Evolutionary conservation across 1,140 invertebrate genomes (phyloP).

Genomic region (Prorops nasuta): DNA sequence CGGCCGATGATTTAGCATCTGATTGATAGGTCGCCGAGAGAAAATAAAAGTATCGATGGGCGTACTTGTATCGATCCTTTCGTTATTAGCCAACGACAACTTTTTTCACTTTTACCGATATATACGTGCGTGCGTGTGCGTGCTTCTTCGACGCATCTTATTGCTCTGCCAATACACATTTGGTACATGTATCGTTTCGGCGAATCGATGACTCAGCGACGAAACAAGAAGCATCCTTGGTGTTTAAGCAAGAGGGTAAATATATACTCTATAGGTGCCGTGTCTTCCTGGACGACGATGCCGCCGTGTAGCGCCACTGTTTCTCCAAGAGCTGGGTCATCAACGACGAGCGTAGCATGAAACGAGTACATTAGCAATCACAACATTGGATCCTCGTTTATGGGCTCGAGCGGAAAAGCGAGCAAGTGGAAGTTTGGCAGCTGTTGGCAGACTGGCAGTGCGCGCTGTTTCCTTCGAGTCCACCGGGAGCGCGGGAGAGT

Average conservation of each 20-base stretch:
- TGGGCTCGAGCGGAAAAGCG: neutral
- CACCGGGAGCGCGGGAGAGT: neutral
- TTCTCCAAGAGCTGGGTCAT: constrained; percentile 20
- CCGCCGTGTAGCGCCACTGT: constrained; percentile 7
- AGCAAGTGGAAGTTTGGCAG: constrained; percentile 30
- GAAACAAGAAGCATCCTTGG: neutral
- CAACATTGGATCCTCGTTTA: constrained; percentile 25
- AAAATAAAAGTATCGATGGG: no score
- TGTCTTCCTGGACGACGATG: constrained; percentile 8
- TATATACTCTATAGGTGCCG: no score
- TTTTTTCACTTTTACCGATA: no score
- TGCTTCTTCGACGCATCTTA: no score
- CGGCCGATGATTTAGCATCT: no score
- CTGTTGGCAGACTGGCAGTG: constrained; percentile 25
- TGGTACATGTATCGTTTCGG: no score
- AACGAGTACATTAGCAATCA: constrained; percentile 35
- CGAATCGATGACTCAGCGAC: neutral
- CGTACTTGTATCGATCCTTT: no score
- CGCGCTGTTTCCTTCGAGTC: constrained; percentile 20
- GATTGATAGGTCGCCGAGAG: no score
- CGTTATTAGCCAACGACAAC: no score
- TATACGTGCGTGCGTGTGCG: no score
- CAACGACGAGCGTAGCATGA: constrained; percentile 12
- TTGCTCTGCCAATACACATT: no score
- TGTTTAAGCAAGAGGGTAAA: constrained; percentile 26